Evolutionary conservation across 2,113 vertebrate genomes (phyloP).

Genomic region (Australoheros scitulus): DNA sequence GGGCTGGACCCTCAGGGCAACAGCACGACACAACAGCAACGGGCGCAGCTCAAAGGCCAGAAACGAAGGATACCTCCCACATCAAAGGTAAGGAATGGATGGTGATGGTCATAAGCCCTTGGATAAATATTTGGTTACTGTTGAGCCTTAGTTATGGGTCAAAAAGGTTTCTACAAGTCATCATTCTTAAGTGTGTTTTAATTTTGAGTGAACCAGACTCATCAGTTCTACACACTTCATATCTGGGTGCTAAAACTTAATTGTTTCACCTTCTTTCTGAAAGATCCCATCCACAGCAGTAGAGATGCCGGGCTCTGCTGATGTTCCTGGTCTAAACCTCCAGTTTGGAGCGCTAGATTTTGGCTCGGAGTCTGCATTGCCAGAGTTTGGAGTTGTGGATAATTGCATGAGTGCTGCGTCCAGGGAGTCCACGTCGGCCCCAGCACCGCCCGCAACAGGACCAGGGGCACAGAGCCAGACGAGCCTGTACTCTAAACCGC

Average conservation of each 20-base stretch:
- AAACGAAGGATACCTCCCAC: slow-evolving; percentile 90
- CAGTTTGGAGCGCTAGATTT: slow-evolving; percentile 97
- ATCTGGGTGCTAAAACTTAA: not conserved
- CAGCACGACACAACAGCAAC: slow-evolving; percentile 79
- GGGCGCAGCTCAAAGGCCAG: slow-evolving; percentile 87
- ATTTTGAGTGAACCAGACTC: not conserved
- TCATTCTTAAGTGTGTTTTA: not conserved
- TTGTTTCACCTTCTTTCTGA: not conserved
- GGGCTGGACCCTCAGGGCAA: slow-evolving; percentile 81
- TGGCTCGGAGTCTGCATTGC: slow-evolving; percentile 88
- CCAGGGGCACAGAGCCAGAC: slow-evolving; percentile 78
- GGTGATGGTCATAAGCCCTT: not conserved
- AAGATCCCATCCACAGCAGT: slow-evolving; percentile 94
- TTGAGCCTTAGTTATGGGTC: not conserved
- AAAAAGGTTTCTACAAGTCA: not conserved
- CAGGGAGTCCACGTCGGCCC: slow-evolving; percentile 67
- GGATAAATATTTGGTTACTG: not conserved
- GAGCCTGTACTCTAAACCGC: slow-evolving; percentile 89
- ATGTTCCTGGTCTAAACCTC: slow-evolving; percentile 91
- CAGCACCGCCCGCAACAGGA: slow-evolving; percentile 48
- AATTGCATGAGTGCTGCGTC: slow-evolving; percentile 80
- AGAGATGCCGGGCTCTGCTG: slow-evolving; percentile 95
- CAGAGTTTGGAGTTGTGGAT: slow-evolving; percentile 86
- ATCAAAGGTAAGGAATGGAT: slow-evolving; percentile 84
- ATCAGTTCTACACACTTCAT: not conserved